These are phyloP conservation scores for Meloidogyne floridensis DNA, from an alignment of 1,140 invertebrate species.

Conservation along the genomic window DNA sequence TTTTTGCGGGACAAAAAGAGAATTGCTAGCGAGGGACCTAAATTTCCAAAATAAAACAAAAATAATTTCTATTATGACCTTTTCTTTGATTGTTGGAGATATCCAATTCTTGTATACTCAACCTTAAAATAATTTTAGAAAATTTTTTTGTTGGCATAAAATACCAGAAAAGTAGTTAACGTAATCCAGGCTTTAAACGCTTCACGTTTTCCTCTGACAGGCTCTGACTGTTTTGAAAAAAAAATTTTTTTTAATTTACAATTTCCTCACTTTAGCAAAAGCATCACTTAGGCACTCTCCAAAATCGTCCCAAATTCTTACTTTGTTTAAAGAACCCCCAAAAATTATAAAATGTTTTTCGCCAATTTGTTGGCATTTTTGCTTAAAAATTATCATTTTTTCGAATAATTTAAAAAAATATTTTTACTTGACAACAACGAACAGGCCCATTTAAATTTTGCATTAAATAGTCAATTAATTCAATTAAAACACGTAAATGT, in stretches of 20 bases:
- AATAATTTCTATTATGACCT: constrained; percentile 27
- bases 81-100: constrained; percentile 44
- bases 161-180: constrained; percentile 49
- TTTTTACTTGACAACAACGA: constrained; percentile 35
- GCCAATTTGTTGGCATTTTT: constrained; percentile 44
- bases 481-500: constrained; percentile 38
- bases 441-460: constrained; percentile 47
- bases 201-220: constrained; percentile 52
- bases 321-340: constrained; percentile 33
- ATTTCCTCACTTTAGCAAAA: constrained; percentile 38
- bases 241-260: neutral
- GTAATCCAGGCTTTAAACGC: constrained; percentile 52
- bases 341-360: constrained; percentile 47
- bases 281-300: constrained; percentile 49
- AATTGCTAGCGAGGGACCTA: neutral
- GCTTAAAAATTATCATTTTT: constrained; percentile 33
- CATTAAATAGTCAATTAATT: constrained; percentile 48
- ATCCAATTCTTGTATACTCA: constrained; percentile 52
- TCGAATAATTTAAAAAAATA: constrained; percentile 4
- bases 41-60: neutral
- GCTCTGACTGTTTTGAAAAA: constrained; percentile 20
- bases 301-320: constrained; percentile 49
- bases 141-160: neutral
- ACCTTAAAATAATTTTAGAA: constrained; percentile 38
- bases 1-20: neutral